phyloP scores from a whole-genome alignment of 2,113 vertebrate species.

The Misgurnus anguillicaudatus region DNA sequence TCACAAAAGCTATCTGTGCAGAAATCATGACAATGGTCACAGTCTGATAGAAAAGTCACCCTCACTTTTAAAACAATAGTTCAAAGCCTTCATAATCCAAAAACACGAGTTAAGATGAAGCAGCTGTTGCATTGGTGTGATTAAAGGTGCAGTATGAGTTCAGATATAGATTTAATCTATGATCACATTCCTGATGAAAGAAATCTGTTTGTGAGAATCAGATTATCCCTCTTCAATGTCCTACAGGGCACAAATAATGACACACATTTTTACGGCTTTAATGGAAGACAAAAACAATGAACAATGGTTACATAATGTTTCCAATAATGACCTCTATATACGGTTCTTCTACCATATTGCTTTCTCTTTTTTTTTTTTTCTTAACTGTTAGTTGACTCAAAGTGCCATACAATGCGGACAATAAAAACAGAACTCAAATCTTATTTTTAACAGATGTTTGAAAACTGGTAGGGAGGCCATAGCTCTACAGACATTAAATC shows the following conservation, averaged over 20 bases:
- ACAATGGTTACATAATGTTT: no score
- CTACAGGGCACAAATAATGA: background rate
- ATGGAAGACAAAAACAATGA: no score
- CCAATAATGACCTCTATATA: no score
- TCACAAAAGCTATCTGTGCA: no score
- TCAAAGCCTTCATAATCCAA: conserved; percentile 8
- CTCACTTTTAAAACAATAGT: conserved; percentile 1
- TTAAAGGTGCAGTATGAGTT: background rate
- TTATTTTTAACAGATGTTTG: no score
- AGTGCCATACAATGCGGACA: no score
- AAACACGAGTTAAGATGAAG: background rate
- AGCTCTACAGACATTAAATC: no score
- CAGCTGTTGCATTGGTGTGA: conserved; percentile 25
- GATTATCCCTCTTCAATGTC: conserved; percentile 16
- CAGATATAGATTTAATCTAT: conserved; percentile 23
- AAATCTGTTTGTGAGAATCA: background rate
- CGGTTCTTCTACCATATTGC: no score
- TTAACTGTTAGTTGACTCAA: no score
- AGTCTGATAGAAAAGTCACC: background rate
- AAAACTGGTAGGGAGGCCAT: no score
- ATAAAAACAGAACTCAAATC: no score
- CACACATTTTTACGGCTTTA: background rate
- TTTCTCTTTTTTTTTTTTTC: no score
- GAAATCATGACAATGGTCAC: background rate
- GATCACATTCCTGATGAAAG: background rate